Evolutionary conservation across 53 echinoderm and acorn worm species (phyloP), one percentile per base, ranked within the genome.

Genomic region (Antedon mediterranea): DNA sequence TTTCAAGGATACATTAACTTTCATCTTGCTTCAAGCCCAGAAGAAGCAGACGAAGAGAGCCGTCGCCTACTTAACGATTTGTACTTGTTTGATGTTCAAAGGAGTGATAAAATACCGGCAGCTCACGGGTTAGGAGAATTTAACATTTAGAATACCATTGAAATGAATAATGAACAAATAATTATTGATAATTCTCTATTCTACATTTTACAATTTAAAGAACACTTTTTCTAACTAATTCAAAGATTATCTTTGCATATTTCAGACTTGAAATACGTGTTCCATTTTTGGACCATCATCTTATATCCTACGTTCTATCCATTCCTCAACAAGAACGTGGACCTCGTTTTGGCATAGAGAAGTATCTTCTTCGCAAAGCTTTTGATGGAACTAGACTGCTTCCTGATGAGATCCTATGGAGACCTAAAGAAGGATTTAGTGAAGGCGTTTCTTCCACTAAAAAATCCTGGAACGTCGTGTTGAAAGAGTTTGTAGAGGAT

Each of bases 371-470:
- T 31, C 76, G 83, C 15, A 75, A 34, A 41, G 77, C 83, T 26
- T 82, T 82, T 82, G 83, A 82, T 9, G 77, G 71, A 11, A 4
- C 77, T 26, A 83, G 71, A 27, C 71, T 82, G 2, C 28, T 82
- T 71, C 83, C 83, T 26, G 71, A 70, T 6, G 83, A 82, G 5
- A 31, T 82, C 31, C 29, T 82, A 31, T 82, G 83, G 83, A 43
- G 83, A 32, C 76, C 76, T 9, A 82, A 82, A 71, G 83, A 76
- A 13, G 83, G 41, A 7, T 82, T 82, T 57, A 76, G 83, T 76
- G 77, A 77, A 31, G 83, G 83, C 8, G 83, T 82, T 0, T 76
- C 83, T 14, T 76, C 77, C 8, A 42, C 27, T 15, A 33, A 82
- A 27, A 76, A 77, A 70, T 77, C 83, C 28, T 82, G 83, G 83